Evolutionary conservation across 2,888 invertebrate genomes (phyloP).

Genomic region (Acleris emargana): DNA sequence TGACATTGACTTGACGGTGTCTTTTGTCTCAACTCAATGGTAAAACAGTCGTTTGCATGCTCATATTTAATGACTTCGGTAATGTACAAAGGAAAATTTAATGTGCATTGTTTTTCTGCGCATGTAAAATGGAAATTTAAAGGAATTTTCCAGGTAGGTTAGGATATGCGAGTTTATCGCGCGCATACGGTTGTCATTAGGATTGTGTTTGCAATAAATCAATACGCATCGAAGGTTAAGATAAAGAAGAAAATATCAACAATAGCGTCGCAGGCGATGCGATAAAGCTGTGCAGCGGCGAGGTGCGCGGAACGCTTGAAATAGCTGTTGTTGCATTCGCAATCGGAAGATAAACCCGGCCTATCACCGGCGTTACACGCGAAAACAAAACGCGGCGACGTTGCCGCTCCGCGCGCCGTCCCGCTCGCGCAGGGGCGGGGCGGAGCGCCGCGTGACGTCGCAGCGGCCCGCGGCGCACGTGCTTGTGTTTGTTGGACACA

Average conservation of each 20-base stretch:
- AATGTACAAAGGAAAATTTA: too few relatives aligned
- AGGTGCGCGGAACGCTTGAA: slow-evolving; percentile 58
- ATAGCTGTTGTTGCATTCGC: slow-evolving; percentile 76
- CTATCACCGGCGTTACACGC: slow-evolving; percentile 73
- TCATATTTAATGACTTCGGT: slow-evolving; percentile 2
- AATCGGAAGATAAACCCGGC: slow-evolving; percentile 79
- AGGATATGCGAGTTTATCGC: too few relatives aligned
- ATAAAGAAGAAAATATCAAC: slow-evolving; percentile 59
- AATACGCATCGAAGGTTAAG: slow-evolving; percentile 56
- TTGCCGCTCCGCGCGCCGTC: slow-evolving; percentile 68
- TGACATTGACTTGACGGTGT: slow-evolving; percentile 29
- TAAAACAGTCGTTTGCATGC: slow-evolving; percentile 21
- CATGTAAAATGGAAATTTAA: too few relatives aligned
- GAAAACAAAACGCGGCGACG: slow-evolving; percentile 78
- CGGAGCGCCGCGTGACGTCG: slow-evolving; percentile 67
- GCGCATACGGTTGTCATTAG: too few relatives aligned
- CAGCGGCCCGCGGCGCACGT: slow-evolving; percentile 69
- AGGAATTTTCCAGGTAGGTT: too few relatives aligned
- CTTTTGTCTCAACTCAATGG: slow-evolving; percentile 29
- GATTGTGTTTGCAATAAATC: too few relatives aligned
- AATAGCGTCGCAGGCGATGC: slow-evolving; percentile 53
- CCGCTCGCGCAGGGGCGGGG: slow-evolving; percentile 62
- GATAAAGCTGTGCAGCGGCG: slow-evolving; percentile 62
- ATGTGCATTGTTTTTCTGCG: too few relatives aligned
- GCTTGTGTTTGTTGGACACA: slow-evolving; percentile 80